Evolutionary conservation across 2,113 vertebrate genomes (phyloP), one percentile per base, ranked within the genome.

Genomic region (Aviceda subcristata): DNA sequence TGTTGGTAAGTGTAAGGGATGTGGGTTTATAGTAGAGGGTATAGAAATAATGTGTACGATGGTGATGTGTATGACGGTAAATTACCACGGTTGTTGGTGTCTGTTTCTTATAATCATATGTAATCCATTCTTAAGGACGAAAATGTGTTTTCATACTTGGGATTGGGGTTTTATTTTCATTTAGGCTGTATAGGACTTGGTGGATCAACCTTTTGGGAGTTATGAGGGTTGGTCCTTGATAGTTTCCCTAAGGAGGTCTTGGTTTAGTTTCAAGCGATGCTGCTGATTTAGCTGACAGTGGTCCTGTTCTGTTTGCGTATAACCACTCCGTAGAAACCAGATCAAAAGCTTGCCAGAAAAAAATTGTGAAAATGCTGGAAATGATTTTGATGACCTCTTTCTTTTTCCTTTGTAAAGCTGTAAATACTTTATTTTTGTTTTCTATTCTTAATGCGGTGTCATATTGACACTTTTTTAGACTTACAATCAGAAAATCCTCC

Each of bases 391-490:
- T 96, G 93, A 97, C 96, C 96, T 97, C 96, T 88, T 88, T 86
- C 19, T 69, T 89, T 86, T 72, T 96, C 84, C 96, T 98, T 95
- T 97, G 98, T 98, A 98, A 98, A 98, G 97, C 96, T 98, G 98
- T 98, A 98, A 97, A 98, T 98, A 98, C 97, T 98, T 98, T 45
- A 45, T 91, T 97, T 96, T 89, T 55, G 24, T 97, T 98, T 98
- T 97, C 95, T 98, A 96, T 96, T 92, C 94, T 59, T 95, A 90
- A 95, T 36, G 92, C 10, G 29, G 97, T 98, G 98, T 98, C 98
- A 98, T 96, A 98, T 98, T 98, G 98, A 98, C 97, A 98, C 93
- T 94, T 97, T 97, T 98, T 98, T 97, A 97, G 94, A 96, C 57
- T 90, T 92, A 68, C 66, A 92, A 95, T 97, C 97, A 68, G 92